Evolutionary conservation across 2,797 vertebrate genomes (phyloP), one percentile per base, ranked within the genome.

Genomic region (Thaleichthys pacificus): DNA sequence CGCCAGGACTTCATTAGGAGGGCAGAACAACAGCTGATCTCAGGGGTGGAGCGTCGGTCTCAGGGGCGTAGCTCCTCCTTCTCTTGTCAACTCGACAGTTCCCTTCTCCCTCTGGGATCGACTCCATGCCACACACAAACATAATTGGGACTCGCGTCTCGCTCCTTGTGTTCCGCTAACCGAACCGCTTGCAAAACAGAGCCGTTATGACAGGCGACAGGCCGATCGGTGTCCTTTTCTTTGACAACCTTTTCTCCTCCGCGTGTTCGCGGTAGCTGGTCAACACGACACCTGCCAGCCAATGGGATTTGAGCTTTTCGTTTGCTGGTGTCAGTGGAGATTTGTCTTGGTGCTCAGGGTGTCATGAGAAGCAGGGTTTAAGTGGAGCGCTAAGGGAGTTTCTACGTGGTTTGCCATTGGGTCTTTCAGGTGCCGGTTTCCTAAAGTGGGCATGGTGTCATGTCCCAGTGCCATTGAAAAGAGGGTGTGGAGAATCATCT

Each of bases 21-120:
- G 72, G 71, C 75, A 54, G 76, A 80, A 83, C 80, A 84, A 80
- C 85, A 81, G 72, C 17, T 81, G 75, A 73, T 84, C 82, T 82
- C 80, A 28, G 58, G 72, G 69, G 72, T 65, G 61, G 65, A 60
- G 42, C 54, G 49, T 60, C 51, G 3, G 75, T 77, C 74, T 82
- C 76, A 64, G 54, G 77, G 75, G 84, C 30, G 22, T 19, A n/a
- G 21, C 64, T 66, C 28, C 32, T 15, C 11, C 22, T 19, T n/a
- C 22, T 19, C 28, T 66, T 26, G 63, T 35, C 62, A 72, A 11
- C 62, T 72, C 30, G 12, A 57, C 49, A 9, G 22, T 17, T n/a
- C 54, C 30, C 30, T 21, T 19, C 26, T 24, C 38, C 22, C 11
- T 12, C 64, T n/a, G 12, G 22, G n/a, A 49, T 2, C 19, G 51